phyloP scores from a whole-genome alignment of 2,888 invertebrate genomes.

The Miltochrista miniata region DNA sequence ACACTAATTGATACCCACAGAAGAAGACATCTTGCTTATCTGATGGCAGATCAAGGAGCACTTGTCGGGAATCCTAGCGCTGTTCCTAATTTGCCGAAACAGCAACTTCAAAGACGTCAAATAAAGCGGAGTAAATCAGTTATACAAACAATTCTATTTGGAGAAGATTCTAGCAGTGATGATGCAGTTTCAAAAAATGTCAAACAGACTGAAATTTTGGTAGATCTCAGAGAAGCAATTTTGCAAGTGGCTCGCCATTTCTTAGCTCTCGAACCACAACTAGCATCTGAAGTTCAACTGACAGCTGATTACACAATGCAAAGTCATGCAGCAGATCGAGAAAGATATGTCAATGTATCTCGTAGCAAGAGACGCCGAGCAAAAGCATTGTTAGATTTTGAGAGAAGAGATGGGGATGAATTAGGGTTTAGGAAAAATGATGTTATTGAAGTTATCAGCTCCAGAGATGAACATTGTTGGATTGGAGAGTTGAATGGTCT shows the following conservation, averaged over 20 bases:
- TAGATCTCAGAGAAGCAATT: conserved; percentile 98
- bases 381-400: conserved; percentile 98
- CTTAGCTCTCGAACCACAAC: conserved; percentile 94
- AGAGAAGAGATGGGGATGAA: conserved; percentile 98
- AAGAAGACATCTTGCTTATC: conserved; percentile 95
- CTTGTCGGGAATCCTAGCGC: conserved; percentile 95
- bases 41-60: conserved; percentile 98
- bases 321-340: conserved; percentile 96
- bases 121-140: conserved; percentile 95
- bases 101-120: conserved; percentile 93
- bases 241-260: conserved; percentile 96
- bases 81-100: conserved; percentile 96
- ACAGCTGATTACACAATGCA: conserved; percentile 98
- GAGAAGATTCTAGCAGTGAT: conserved; percentile 90
- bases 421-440: conserved; percentile 99
- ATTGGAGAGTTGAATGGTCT: conserved; percentile 98
- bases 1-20: conserved; percentile 94
- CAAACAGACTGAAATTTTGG: conserved; percentile 98
- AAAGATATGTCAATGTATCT: conserved; percentile 97
- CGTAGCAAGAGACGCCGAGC: conserved; percentile 94
- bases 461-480: conserved; percentile 99
- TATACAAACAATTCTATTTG: conserved; percentile 93
- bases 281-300: conserved; percentile 89
- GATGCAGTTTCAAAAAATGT: conserved; percentile 98
- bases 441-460: conserved; percentile 98